Conservation (phyloP, 2,888 invertebrate species). For the Nephrotoma appendiculata region DNA sequence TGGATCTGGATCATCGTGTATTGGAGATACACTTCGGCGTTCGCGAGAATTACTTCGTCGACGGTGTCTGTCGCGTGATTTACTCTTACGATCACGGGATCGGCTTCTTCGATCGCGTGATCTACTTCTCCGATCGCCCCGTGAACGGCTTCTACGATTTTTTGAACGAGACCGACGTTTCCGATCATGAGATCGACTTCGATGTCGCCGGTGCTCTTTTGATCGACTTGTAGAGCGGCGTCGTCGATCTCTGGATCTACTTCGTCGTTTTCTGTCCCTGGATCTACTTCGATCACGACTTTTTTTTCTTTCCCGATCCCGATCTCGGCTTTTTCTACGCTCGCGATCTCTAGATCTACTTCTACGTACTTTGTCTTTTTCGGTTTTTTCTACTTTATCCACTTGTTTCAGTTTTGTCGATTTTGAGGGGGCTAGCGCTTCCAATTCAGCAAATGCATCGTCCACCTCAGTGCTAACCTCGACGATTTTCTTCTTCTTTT, state of each 20-base stretch:
- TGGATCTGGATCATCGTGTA: slow-evolving; percentile 61
- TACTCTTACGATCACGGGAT: slow-evolving; percentile 11
- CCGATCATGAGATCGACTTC: slow-evolving; percentile 18
- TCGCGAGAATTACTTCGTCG: slow-evolving; percentile 15
- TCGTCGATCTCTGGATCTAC: not conserved
- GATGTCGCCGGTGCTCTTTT: slow-evolving; percentile 16
- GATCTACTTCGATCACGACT: slow-evolving; percentile 17
- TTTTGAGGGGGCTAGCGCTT: slow-evolving; percentile 64
- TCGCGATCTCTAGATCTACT: not conserved
- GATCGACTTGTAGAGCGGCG: slow-evolving; percentile 12
- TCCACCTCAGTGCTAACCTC: slow-evolving; percentile 36
- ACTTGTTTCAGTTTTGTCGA: slow-evolving; percentile 19
- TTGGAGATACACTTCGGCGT: slow-evolving; percentile 20
- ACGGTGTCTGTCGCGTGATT: slow-evolving; percentile 12
- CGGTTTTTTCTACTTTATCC: slow-evolving; percentile 15
- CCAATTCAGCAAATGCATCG: slow-evolving; percentile 72
- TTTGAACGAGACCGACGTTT: slow-evolving; percentile 20
- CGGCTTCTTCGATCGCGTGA: slow-evolving; percentile 10
- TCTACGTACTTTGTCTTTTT: slow-evolving; percentile 10
- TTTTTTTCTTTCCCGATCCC: slow-evolving; percentile 16
- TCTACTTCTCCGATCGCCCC: slow-evolving; percentile 15
- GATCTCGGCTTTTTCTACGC: slow-evolving; percentile 13
- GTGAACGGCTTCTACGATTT: slow-evolving; percentile 18
- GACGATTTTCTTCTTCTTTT: slow-evolving; percentile 29
- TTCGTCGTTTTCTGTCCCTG: slow-evolving; percentile 15